These are phyloP conservation scores for Gallinago jamesoni DNA, from an alignment of 2,113 vertebrate genomes.

Conservation along the genomic window DNA sequence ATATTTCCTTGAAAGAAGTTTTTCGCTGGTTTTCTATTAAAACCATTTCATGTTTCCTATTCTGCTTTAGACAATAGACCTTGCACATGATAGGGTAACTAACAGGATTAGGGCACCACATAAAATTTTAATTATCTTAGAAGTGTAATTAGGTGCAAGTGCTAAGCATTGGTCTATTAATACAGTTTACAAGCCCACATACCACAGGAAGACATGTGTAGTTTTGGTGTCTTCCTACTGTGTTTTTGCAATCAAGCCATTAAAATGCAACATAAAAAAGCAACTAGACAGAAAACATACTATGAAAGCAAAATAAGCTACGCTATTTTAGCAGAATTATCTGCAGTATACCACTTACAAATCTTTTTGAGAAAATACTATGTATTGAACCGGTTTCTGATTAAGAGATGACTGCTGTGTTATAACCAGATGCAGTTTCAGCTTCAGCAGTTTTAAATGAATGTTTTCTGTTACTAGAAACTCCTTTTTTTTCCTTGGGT, in stretches of 20 bases:
- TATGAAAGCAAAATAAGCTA: background rate
- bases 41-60: background rate
- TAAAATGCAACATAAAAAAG: background rate
- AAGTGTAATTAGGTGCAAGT: background rate
- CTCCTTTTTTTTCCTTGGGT: background rate
- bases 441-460: background rate
- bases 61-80: background rate
- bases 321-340: background rate
- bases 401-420: background rate
- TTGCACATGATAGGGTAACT: background rate
- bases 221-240: background rate
- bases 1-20: background rate
- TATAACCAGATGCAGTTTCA: background rate
- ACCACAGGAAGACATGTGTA: background rate
- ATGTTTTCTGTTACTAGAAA: background rate
- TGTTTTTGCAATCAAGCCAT: background rate
- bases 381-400: background rate
- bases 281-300: background rate
- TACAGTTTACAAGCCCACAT: background rate
- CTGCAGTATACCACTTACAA: background rate
- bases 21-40: background rate
- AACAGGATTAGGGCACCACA: background rate
- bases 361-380: background rate
- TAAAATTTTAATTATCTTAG: background rate
- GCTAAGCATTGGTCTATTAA: background rate